phyloP scores from a whole-genome alignment of 2,888 invertebrate genomes.

The Druceiella hillmani region DNA sequence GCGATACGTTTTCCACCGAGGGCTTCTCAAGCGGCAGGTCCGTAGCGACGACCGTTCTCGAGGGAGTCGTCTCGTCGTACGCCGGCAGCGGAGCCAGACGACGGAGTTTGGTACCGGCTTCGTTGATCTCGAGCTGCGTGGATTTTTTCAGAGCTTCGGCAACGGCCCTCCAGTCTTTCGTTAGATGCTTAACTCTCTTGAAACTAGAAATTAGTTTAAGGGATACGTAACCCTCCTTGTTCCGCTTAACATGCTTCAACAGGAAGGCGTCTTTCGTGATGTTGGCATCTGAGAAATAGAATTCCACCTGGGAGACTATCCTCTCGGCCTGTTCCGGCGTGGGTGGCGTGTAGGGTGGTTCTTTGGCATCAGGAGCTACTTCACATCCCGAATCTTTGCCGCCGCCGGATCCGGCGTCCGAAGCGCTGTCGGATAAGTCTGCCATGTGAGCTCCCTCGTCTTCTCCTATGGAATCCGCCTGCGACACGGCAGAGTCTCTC shows the following conservation, averaged over 20 bases:
- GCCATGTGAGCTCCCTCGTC: slow-evolving; percentile 57
- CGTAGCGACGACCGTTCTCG: slow-evolving; percentile 84
- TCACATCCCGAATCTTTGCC: slow-evolving; percentile 67
- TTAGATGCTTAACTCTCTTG: slow-evolving; percentile 88
- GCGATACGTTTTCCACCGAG: slow-evolving; percentile 86
- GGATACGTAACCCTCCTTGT: slow-evolving; percentile 94
- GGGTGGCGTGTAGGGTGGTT: slow-evolving; percentile 62
- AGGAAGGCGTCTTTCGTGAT: slow-evolving; percentile 94
- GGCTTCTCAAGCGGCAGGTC: slow-evolving; percentile 80
- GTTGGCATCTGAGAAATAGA: slow-evolving; percentile 93
- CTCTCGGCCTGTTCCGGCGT: slow-evolving; percentile 72
- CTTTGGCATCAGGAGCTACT: slow-evolving; percentile 51
- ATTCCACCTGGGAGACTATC: slow-evolving; percentile 86
- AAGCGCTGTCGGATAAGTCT: slow-evolving; percentile 62
- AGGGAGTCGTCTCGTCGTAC: slow-evolving; percentile 89
- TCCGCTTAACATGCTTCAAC: slow-evolving; percentile 88
- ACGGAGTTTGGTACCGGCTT: slow-evolving; percentile 83
- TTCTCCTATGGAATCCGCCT: slow-evolving; percentile 29
- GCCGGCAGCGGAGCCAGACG: slow-evolving; percentile 80
- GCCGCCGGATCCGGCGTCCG: slow-evolving; percentile 57
- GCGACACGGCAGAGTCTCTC: slow-evolving; percentile 29
- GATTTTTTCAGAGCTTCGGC: slow-evolving; percentile 78
- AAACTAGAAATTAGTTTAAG: slow-evolving; percentile 93
- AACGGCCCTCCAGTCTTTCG: slow-evolving; percentile 91
- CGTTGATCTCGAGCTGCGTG: slow-evolving; percentile 81